Evolutionary conservation across 2,888 invertebrate genomes (phyloP).

Genomic region (Salpingus planirostris): DNA sequence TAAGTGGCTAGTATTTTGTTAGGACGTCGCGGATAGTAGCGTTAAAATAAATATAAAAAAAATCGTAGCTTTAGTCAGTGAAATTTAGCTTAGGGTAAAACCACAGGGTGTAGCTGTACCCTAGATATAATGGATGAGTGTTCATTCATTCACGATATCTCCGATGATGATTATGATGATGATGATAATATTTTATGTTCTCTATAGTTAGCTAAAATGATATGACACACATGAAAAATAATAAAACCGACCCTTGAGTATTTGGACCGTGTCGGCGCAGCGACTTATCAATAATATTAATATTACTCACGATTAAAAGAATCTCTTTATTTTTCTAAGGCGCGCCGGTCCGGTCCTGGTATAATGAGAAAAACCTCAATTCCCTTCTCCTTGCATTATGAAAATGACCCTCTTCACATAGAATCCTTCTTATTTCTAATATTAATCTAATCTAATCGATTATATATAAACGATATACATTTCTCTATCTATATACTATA

Average conservation of each 20-base stretch:
- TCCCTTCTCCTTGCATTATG: too few species aligned
- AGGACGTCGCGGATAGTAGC: conserved; percentile 38
- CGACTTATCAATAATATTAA: too few species aligned
- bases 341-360: conserved; percentile 14
- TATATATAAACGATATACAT: conserved; percentile 26
- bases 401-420: too few species aligned
- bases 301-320: conserved; percentile 7
- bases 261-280: too few species aligned
- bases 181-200: too few species aligned
- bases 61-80: conserved; percentile 38
- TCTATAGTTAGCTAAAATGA: too few species aligned
- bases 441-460: conserved; percentile 16
- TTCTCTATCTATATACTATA: conserved; percentile 33
- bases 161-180: too few species aligned
- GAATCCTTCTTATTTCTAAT: too few species aligned
- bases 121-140: conserved; percentile 35
- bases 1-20: conserved; percentile 37
- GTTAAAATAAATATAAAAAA: conserved; percentile 34
- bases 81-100: conserved; percentile 38
- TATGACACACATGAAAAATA: too few species aligned
- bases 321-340: conserved; percentile 14
- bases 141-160: too few species aligned
- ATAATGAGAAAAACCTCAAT: too few species aligned
- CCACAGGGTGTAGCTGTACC: conserved; percentile 44
- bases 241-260: too few species aligned